These are phyloP conservation scores for Rotaria sp. DNA, from an alignment of 2,888 invertebrate species.

Conservation along the genomic window DNA sequence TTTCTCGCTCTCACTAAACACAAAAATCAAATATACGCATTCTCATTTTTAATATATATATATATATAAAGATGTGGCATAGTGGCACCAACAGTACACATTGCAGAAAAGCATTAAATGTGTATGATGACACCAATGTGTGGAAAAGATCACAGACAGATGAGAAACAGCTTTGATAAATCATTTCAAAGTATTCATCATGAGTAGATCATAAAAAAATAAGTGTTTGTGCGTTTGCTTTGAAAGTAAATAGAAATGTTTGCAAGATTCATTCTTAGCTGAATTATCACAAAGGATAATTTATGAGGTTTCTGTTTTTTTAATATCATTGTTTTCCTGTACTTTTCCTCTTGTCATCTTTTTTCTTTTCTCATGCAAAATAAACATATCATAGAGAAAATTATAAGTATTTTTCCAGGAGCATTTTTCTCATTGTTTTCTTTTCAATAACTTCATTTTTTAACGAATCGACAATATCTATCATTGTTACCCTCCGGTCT, in stretches of 20 bases:
- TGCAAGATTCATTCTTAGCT: neutral
- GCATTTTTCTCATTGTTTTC: neutral
- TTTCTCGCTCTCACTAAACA: neutral
- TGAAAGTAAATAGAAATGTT: neutral
- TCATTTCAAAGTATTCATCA: slow-evolving; percentile 5
- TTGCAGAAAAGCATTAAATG: neutral
- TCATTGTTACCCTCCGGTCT: neutral
- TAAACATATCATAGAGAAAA: neutral
- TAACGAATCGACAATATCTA: neutral
- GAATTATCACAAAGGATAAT: neutral
- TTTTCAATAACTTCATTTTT: neutral
- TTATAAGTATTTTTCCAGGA: neutral
- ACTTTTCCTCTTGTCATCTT: neutral
- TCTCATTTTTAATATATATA: neutral
- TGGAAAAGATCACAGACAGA: neutral
- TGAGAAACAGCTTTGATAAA: slow-evolving; percentile 5
- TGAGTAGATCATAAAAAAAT: slow-evolving; percentile 6
- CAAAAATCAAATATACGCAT: neutral
- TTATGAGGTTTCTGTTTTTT: neutral
- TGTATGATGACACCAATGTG: neutral
- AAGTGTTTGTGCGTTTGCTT: neutral
- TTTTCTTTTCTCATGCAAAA: neutral
- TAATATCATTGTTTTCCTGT: neutral
- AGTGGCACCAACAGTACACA: neutral
- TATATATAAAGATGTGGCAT: neutral